Percentiles rank a stretch among this genome's conserved stretches.
Conservation (phyloP, 2,888 invertebrate species). For the Melolontha melolontha region DNA sequence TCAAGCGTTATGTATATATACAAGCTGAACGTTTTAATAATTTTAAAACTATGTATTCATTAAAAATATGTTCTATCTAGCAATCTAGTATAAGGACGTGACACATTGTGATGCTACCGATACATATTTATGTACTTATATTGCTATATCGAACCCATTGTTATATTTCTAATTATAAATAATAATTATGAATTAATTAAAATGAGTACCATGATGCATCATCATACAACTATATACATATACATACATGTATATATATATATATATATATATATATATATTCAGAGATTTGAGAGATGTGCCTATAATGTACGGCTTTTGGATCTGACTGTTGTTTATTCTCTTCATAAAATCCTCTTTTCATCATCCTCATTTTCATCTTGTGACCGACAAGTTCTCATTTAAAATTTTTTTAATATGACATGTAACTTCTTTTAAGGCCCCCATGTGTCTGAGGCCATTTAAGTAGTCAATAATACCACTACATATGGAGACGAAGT, state of each 20-base stretch:
- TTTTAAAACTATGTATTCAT: conserved; percentile 26
- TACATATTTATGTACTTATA: conserved; percentile 1
- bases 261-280: conserved; percentile 3
- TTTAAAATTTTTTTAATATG: conserved; percentile 28
- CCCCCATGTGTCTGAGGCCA: conserved; percentile 6
- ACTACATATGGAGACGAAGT: not conserved
- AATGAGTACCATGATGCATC: conserved; percentile 35
- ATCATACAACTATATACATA: conserved; percentile 6
- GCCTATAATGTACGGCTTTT: not conserved
- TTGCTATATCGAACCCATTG: conserved; percentile 41
- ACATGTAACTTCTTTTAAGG: conserved; percentile 18
- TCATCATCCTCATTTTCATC: conserved; percentile 30
- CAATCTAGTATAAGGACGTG: conserved; percentile 10
- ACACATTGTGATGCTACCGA: conserved; percentile 20
- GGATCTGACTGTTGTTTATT: conserved; percentile 15
- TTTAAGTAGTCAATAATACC: conserved; percentile 1
- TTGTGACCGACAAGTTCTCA: conserved; percentile 17
- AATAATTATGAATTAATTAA: conserved; percentile 50
- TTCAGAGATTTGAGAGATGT: not conserved
- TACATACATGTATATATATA: not conserved
- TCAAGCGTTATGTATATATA: no score
- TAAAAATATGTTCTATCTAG: conserved; percentile 38
- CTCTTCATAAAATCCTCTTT: conserved; percentile 11
- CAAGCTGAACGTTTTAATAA: conserved; percentile 12
- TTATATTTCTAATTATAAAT: conserved; percentile 49